These are phyloP conservation scores for Thunnus thynnus DNA, from an alignment of 2,113 vertebrate genomes.

Conservation along the genomic window DNA sequence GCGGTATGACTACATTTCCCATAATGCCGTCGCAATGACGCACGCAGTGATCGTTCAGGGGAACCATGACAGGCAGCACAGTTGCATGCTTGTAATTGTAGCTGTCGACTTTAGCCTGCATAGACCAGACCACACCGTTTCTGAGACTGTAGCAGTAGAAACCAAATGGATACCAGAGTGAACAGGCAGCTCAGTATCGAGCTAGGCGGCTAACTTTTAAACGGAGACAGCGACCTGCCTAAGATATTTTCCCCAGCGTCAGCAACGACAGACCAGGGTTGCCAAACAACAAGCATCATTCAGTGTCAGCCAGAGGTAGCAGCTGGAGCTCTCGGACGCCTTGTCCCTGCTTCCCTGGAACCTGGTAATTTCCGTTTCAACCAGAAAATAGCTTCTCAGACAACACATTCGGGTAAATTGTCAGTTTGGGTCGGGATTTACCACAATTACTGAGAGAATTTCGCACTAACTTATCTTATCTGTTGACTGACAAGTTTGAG, in stretches of 20 bases:
- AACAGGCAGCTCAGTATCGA: neutral
- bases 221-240: neutral
- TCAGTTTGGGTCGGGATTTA: neutral
- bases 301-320: conserved; percentile 57
- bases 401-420: neutral
- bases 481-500: neutral
- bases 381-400: neutral
- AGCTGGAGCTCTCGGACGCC: conserved; percentile 17
- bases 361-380: neutral
- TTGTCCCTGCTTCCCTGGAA: conserved; percentile 15
- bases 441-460: neutral
- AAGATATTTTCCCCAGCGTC: neutral
- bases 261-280: conserved; percentile 13
- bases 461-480: neutral
- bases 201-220: neutral
- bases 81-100: conserved; percentile 39
- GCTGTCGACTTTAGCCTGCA: conserved; percentile 40
- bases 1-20: conserved; percentile 66
- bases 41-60: conserved; percentile 27
- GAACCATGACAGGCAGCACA: conserved; percentile 68
- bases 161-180: neutral
- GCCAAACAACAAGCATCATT: conserved; percentile 59
- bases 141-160: neutral
- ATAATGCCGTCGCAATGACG: conserved; percentile 58
- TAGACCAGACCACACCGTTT: neutral